Evolutionary conservation across 2,113 vertebrate genomes (phyloP).

Genomic region (Corythaeola cristata): DNA sequence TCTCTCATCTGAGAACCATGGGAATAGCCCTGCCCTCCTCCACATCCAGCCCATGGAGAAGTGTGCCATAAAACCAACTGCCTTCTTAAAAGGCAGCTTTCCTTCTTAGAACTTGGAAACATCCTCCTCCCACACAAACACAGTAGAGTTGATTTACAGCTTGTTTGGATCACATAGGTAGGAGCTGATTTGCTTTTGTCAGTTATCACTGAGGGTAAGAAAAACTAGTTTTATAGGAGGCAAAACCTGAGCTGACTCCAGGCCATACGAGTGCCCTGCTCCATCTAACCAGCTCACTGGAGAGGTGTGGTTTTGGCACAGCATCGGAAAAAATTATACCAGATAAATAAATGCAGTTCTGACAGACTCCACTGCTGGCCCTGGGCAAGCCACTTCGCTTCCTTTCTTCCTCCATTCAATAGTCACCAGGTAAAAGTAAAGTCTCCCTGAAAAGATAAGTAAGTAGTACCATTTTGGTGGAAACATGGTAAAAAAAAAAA

Average conservation of each 20-base stretch:
- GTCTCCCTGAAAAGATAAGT: background rate
- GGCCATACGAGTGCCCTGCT: background rate
- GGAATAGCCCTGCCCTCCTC: background rate
- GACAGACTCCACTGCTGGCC: background rate
- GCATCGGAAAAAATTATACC: background rate
- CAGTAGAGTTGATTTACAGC: background rate
- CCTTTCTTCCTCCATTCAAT: background rate
- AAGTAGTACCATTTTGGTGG: background rate
- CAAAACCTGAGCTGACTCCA: background rate
- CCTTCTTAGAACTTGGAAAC: background rate
- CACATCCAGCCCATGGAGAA: background rate
- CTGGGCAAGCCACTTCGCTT: background rate
- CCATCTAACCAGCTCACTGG: background rate
- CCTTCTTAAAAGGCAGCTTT: background rate
- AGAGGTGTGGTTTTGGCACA: constrained; percentile 3
- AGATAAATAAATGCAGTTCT: background rate
- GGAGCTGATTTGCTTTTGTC: constrained; percentile 15
- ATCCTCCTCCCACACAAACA: background rate
- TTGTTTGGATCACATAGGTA: background rate
- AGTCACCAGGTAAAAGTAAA: background rate
- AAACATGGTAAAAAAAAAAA: background rate
- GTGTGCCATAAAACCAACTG: background rate
- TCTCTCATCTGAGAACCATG: background rate
- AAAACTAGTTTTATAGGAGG: constrained; percentile 23
- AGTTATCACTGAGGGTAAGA: background rate